A percentile compares a stretch with the other conserved stretches of the same genome.
phyloP scores from a whole-genome alignment of 2,113 vertebrate species.

The Trichechus manatus region DNA sequence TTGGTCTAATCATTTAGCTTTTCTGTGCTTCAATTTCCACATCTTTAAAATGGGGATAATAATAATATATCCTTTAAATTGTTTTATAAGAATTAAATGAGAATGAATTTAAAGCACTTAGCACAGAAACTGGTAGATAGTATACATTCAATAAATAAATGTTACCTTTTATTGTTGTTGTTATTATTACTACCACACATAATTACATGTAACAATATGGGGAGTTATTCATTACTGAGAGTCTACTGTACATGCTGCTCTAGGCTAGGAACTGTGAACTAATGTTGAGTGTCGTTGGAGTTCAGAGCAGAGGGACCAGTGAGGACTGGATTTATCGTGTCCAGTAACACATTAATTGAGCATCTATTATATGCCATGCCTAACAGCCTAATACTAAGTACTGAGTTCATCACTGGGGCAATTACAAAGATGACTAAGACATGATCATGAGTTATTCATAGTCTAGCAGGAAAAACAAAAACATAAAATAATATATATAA shows the following conservation, averaged over 20 bases:
- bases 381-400: background rate
- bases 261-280: background rate
- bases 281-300: background rate
- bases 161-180: background rate
- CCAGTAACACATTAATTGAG: rapidly evolving
- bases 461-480: background rate
- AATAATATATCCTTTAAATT: background rate
- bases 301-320: background rate
- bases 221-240: background rate
- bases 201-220: too few species aligned
- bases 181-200: rapidly evolving
- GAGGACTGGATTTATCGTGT: background rate
- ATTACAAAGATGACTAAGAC: background rate
- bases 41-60: background rate
- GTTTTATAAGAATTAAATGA: background rate
- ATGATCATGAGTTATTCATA: background rate
- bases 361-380: background rate
- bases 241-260: rapidly evolving
- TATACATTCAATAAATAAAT: background rate
- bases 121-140: background rate
- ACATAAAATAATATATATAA: background rate
- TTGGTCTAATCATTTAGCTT: background rate
- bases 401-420: background rate
- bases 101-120: background rate
- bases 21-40: background rate